A percentile compares a stretch with the other conserved stretches of the same genome.
These are phyloP conservation scores for Drosophila rhopaloa DNA, from an alignment of 1,140 invertebrate genomes.

Conservation along the genomic window DNA sequence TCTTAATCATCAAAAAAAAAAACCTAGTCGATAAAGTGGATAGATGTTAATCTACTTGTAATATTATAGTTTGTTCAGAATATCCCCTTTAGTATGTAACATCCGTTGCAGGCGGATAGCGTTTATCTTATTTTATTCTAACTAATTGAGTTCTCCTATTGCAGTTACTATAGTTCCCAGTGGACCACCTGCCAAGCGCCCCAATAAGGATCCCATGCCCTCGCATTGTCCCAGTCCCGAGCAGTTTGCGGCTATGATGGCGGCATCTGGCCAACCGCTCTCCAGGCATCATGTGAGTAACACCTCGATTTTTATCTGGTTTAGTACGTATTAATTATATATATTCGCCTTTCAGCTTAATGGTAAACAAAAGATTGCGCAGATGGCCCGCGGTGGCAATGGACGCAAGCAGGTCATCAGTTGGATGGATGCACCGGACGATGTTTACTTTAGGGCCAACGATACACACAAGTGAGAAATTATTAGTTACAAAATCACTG, in stretches of 20 bases:
- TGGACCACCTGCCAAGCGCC: slow-evolving; percentile 88
- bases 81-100: too few relatives aligned
- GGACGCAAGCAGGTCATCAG: slow-evolving; percentile 96
- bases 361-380: slow-evolving; percentile 90
- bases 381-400: slow-evolving; percentile 87
- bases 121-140: background rate
- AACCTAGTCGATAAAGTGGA: too few relatives aligned
- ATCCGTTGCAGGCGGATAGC: too few relatives aligned
- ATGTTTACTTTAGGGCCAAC: slow-evolving; percentile 97
- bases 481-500: background rate
- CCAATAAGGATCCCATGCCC: slow-evolving; percentile 89
- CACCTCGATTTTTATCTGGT: background rate
- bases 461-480: slow-evolving; percentile 93
- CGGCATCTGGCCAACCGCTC: slow-evolving; percentile 87
- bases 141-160: slow-evolving; percentile 3
- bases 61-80: too few relatives aligned
- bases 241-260: slow-evolving; percentile 88
- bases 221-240: slow-evolving; percentile 88
- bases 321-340: background rate
- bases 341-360: slow-evolving; percentile 85
- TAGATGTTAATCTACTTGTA: too few relatives aligned
- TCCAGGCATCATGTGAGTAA: slow-evolving; percentile 87
- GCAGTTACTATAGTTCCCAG: slow-evolving; percentile 85
- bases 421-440: slow-evolving; percentile 99
- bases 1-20: too few relatives aligned